Percentiles rank a stretch among this genome's conserved stretches.
phyloP scores from a whole-genome alignment of 2,113 vertebrate species.

The Platichthys flesus region DNA sequence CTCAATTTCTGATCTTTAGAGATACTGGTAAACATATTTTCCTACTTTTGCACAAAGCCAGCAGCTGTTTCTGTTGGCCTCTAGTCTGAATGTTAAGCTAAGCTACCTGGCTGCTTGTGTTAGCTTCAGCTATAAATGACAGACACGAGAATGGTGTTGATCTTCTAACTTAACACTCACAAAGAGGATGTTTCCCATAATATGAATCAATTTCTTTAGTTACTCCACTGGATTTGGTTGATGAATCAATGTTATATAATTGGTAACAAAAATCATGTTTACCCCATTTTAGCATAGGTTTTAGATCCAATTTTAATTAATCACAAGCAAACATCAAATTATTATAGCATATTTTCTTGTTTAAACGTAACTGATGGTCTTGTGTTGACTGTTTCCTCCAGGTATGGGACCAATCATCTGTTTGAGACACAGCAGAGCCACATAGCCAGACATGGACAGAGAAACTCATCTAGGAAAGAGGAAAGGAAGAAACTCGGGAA shows the following conservation, averaged over 20 bases:
- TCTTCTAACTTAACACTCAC: neutral
- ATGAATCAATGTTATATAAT: neutral
- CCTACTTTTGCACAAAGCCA: constrained; percentile 4
- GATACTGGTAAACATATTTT: neutral
- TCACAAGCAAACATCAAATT: neutral
- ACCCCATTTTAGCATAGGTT: neutral
- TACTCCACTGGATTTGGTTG: neutral
- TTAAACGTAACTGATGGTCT: neutral
- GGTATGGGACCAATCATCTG: constrained; percentile 94
- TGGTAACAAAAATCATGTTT: neutral
- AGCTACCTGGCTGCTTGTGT: neutral
- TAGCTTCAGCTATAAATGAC: neutral
- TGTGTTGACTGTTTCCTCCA: constrained; percentile 40
- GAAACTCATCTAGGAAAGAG: constrained; percentile 31
- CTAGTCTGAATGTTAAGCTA: constrained; percentile 5
- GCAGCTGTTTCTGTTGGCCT: neutral
- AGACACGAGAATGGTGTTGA: neutral
- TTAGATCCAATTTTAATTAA: neutral
- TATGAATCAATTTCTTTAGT: too few relatives aligned
- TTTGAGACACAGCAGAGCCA: constrained; percentile 81
- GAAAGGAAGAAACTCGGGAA: constrained; percentile 39
- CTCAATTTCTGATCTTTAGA: neutral
- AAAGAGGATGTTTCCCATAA: too few relatives aligned
- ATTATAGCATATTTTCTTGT: neutral
- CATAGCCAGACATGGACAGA: constrained; percentile 25